Conservation (phyloP, 37 sponge, comb jelly and placozoan species). For the Halisarca cf. caerulea region DNA sequence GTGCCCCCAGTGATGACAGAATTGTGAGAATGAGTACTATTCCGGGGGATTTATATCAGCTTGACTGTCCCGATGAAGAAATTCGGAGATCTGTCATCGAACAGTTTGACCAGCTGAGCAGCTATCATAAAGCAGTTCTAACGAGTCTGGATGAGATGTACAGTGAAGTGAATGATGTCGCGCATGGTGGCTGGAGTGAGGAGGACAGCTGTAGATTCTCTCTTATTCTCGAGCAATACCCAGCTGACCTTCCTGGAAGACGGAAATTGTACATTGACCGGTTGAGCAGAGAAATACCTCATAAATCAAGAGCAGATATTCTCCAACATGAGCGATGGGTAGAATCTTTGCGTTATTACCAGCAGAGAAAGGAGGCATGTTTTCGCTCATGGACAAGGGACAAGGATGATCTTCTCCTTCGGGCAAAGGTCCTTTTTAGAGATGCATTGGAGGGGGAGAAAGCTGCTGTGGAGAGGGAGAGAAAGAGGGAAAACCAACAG, state of each 20-base stretch:
- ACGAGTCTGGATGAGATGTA: neutral
- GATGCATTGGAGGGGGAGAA: constrained; percentile 25
- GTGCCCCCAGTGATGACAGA: neutral
- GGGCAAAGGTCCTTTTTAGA: neutral
- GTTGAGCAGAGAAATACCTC: constrained; percentile 58
- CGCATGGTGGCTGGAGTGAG: constrained; percentile 52
- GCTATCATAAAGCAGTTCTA: constrained; percentile 6
- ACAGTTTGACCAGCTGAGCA: constrained; percentile 36
- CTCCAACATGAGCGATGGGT: constrained; percentile 49
- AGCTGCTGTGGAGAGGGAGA: neutral
- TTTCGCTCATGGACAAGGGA: constrained; percentile 36
- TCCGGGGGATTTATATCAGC: neutral
- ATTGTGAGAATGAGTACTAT: neutral
- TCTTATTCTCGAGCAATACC: constrained; percentile 60
- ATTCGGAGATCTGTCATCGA: neutral
- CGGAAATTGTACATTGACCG: constrained; percentile 58
- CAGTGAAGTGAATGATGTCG: neutral
- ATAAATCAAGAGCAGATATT: neutral
- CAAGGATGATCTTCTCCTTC: constrained; percentile 29
- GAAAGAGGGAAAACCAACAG: constrained; percentile 22
- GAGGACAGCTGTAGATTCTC: constrained; percentile 30
- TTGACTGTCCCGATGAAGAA: constrained; percentile 32
- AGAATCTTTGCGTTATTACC: constrained; percentile 15
- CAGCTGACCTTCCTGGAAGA: constrained; percentile 7
- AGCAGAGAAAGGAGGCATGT: neutral